Conservation (phyloP, 2,113 vertebrate genomes). For the Neodontobutis hainanensis region DNA sequence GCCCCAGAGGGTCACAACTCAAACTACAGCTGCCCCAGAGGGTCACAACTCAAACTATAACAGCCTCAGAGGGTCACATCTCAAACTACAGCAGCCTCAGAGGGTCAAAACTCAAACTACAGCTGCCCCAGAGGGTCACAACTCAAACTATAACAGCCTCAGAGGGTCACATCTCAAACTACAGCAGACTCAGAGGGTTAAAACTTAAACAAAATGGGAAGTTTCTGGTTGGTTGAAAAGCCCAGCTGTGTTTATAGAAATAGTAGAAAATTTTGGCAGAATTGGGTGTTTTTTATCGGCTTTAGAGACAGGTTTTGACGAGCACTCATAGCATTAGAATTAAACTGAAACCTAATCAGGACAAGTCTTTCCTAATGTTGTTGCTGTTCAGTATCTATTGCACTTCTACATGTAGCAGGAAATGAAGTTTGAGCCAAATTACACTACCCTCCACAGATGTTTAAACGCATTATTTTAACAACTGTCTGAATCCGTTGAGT, state of each 20-base stretch:
- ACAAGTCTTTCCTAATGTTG: background rate
- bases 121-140: too few relatives aligned
- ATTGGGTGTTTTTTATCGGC: background rate
- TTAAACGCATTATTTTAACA: background rate
- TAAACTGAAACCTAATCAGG: background rate
- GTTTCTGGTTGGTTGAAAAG: background rate
- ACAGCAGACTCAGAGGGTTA: too few relatives aligned
- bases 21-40: too few relatives aligned
- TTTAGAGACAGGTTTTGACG: background rate
- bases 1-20: too few relatives aligned
- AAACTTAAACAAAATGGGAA: background rate
- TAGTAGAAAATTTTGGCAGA: conserved; percentile 21
- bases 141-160: too few relatives aligned
- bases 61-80: too few relatives aligned
- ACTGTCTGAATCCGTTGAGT: background rate
- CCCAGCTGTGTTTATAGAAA: conserved; percentile 16
- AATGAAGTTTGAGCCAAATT: background rate
- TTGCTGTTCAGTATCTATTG: background rate
- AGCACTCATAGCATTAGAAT: background rate
- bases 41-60: too few relatives aligned
- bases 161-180: too few relatives aligned
- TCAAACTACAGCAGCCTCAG: too few relatives aligned
- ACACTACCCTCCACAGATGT: background rate
- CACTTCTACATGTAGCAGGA: background rate
- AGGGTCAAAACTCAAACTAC: too few relatives aligned